A percentile compares a stretch with the other conserved stretches of the same genome.
Evolutionary conservation across 2,113 vertebrate species (phyloP).

Genomic region (Salvelinus fontinalis): DNA sequence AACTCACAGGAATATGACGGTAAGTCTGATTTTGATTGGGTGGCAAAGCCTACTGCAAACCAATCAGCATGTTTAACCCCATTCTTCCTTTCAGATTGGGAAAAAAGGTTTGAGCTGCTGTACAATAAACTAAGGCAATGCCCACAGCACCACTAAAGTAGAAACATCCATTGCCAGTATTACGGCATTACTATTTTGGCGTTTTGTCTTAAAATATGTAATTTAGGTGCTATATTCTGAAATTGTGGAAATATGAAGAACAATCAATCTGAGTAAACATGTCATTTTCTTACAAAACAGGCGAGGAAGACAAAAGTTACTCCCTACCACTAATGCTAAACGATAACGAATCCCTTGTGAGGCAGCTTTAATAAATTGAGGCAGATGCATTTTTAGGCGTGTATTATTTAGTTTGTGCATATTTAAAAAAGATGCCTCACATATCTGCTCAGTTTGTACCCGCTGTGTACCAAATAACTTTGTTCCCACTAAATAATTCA

Average conservation of each 20-base stretch:
- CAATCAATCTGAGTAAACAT: constrained; percentile 45
- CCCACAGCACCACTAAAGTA: neutral
- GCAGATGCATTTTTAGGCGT: constrained; percentile 68
- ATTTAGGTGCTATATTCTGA: constrained; percentile 41
- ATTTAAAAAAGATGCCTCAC: constrained; percentile 71
- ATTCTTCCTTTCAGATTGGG: constrained; percentile 28
- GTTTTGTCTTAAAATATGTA: constrained; percentile 48
- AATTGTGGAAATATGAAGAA: constrained; percentile 60
- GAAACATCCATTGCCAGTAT: constrained; percentile 42
- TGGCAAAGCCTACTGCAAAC: constrained; percentile 47
- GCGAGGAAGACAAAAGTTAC: constrained; percentile 59
- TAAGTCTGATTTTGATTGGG: constrained; percentile 79
- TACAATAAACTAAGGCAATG: constrained; percentile 13
- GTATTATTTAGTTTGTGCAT: constrained; percentile 74
- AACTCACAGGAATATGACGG: constrained; percentile 71
- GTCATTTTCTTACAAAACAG: constrained; percentile 52
- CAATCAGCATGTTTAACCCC: constrained; percentile 64
- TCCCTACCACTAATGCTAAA: constrained; percentile 60
- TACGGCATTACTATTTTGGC: constrained; percentile 48
- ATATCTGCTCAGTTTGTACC: constrained; percentile 70
- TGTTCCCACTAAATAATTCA: constrained; percentile 77
- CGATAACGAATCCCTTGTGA: constrained; percentile 61
- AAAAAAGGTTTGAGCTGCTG: constrained; percentile 30
- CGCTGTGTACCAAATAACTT: constrained; percentile 78
- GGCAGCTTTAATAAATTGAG: constrained; percentile 66